These are phyloP conservation scores for Brachyhypopomus occidentalis DNA, from an alignment of 2,113 vertebrate species.

Conservation along the genomic window DNA sequence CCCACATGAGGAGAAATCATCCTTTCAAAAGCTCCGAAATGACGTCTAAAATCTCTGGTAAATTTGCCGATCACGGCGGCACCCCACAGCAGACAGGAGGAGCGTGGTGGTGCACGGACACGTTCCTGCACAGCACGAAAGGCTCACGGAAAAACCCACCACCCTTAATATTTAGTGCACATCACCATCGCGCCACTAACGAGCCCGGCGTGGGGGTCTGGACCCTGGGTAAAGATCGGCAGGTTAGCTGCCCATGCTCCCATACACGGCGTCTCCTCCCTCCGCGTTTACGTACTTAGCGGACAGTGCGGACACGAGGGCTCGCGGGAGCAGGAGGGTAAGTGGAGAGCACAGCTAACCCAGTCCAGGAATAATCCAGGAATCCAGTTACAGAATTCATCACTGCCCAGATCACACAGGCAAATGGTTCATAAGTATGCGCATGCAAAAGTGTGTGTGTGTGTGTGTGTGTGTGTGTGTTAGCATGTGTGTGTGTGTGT, in stretches of 20 bases:
- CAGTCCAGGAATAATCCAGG: background rate
- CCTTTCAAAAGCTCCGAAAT: slow-evolving; percentile 5
- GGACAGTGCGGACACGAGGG: slow-evolving; percentile 30
- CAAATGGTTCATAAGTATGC: background rate
- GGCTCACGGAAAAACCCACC: slow-evolving; percentile 39
- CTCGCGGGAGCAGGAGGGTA: slow-evolving; percentile 16
- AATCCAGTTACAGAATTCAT: slow-evolving; percentile 33
- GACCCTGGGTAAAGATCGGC: slow-evolving; percentile 29
- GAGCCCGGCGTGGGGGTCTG: slow-evolving; percentile 3
- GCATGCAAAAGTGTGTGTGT: background rate
- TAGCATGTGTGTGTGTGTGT: background rate
- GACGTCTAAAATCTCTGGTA: background rate
- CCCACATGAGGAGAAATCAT: background rate
- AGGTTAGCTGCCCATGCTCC: slow-evolving; percentile 5
- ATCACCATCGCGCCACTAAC: slow-evolving; percentile 38
- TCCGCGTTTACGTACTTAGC: slow-evolving; percentile 30
- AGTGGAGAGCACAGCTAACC: background rate
- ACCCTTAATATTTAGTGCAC: slow-evolving; percentile 44
- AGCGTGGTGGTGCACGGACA: background rate
- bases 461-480: slow-evolving; percentile 1
- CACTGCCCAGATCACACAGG: slow-evolving; percentile 4
- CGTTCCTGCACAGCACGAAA: slow-evolving; percentile 29
- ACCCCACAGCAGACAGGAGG: background rate
- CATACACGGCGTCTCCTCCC: slow-evolving; percentile 37
- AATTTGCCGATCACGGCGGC: background rate